Evolutionary conservation across 2,888 invertebrate species (phyloP).

Genomic region (Gisinianus flammeolus): DNA sequence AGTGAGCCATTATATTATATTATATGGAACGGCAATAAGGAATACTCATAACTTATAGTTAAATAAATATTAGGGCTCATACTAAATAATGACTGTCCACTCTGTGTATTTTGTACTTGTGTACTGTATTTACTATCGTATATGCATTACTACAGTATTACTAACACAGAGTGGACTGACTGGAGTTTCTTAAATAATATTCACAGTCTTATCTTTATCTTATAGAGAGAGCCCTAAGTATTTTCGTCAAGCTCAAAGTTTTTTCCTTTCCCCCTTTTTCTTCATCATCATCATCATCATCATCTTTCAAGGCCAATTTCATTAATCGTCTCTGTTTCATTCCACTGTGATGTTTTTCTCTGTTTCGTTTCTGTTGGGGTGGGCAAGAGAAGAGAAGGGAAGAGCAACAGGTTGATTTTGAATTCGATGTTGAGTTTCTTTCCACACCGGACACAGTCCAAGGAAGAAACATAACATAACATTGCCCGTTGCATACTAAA

Average conservation of each 20-base stretch:
- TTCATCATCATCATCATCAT: too few relatives aligned
- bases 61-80: background rate
- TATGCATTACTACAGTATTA: background rate
- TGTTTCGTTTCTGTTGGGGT: too few relatives aligned
- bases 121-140: background rate
- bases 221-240: background rate
- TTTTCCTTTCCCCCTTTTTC: constrained; percentile 4
- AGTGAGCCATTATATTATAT: too few relatives aligned
- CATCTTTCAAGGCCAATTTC: constrained; percentile 47
- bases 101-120: background rate
- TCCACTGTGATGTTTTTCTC: background rate
- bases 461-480: too few relatives aligned
- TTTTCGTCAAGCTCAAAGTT: background rate
- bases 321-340: constrained; percentile 44
- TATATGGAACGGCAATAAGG: too few relatives aligned
- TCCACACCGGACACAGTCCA: too few relatives aligned
- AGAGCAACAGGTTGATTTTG: constrained; percentile 25
- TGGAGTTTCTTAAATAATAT: too few relatives aligned
- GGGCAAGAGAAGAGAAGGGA: too few relatives aligned
- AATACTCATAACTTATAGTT: background rate
- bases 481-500: too few relatives aligned
- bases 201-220: constrained; percentile 3
- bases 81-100: background rate
- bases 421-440: too few relatives aligned
- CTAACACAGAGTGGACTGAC: too few relatives aligned